Evolutionary conservation across 2,797 vertebrate species (phyloP), one percentile per base, ranked within the genome.

Genomic region (Ptychadena robeensis): DNA sequence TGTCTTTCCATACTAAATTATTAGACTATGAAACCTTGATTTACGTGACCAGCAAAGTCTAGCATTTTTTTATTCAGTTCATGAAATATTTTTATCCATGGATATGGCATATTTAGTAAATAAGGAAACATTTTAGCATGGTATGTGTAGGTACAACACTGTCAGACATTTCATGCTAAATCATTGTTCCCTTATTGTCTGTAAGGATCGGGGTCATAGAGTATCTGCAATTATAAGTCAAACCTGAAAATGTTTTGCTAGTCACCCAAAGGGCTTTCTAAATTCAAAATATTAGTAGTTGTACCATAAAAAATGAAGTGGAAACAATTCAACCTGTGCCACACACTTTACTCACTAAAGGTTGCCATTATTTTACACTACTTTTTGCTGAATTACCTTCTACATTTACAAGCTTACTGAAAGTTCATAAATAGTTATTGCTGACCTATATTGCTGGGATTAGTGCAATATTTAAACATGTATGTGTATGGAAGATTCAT

Each of bases 261-360:
- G n/a, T n/a, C n/a, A n/a, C n/a, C n/a, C n/a, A n/a, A n/a, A n/a
- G n/a, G n/a, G n/a, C n/a, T n/a, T n/a, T n/a, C n/a, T n/a, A n/a
- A n/a, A n/a, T n/a, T n/a, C n/a, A n/a, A n/a, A n/a, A n/a, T n/a
- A n/a, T n/a, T n/a, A n/a, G n/a, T n/a, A n/a, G n/a, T n/a, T n/a
- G n/a, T n/a, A n/a, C n/a, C n/a, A n/a, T n/a, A n/a, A n/a, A n/a
- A n/a, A n/a, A n/a, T n/a, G n/a, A n/a, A n/a, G n/a, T n/a, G n/a
- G n/a, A n/a, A n/a, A n/a, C n/a, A n/a, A n/a, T n/a, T n/a, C n/a
- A n/a, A n/a, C n/a, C n/a, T n/a, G n/a, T n/a, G n/a, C n/a, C n/a
- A n/a, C n/a, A n/a, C n/a, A n/a, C n/a, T n/a, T n/a, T n/a, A n/a
- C 73, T 75, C 59, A 35, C 35, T 44, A 76, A 76, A 66, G 73